Evolutionary conservation across 2,888 invertebrate genomes (phyloP).

Genomic region (Colletes collaris): DNA sequence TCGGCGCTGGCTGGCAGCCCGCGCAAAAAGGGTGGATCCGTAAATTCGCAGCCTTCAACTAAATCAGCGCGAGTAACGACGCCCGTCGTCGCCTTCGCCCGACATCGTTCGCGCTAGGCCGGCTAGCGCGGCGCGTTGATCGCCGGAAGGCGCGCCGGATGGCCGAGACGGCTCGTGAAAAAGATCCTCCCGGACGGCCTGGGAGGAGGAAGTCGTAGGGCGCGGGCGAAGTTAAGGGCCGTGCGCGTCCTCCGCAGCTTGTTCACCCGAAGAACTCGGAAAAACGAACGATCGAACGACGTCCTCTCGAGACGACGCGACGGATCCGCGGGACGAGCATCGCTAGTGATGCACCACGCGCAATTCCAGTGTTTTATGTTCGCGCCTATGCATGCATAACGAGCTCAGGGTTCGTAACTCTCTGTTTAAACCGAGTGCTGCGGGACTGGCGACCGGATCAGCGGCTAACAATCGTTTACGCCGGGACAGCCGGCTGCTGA

Average conservation of each 20-base stretch:
- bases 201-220: background rate
- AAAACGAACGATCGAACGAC: constrained; percentile 12
- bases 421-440: constrained; percentile 66
- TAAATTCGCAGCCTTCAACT: constrained; percentile 75
- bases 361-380: constrained; percentile 67
- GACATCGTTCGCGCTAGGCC: constrained; percentile 28
- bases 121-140: constrained; percentile 12
- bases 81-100: constrained; percentile 63
- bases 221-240: constrained; percentile 8
- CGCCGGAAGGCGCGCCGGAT: constrained; percentile 51
- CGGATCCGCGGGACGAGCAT: constrained; percentile 22
- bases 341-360: background rate
- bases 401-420: constrained; percentile 74
- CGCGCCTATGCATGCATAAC: constrained; percentile 78
- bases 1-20: constrained; percentile 44
- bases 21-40: constrained; percentile 75
- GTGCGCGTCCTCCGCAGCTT: background rate
- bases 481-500: constrained; percentile 2
- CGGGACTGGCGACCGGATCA: constrained; percentile 62
- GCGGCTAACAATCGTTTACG: constrained; percentile 63
- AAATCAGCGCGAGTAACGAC: constrained; percentile 73
- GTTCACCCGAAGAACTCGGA: constrained; percentile 18
- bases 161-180: constrained; percentile 13
- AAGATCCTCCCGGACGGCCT: background rate
- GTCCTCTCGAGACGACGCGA: constrained; percentile 5